phyloP scores from a whole-genome alignment of 2,113 vertebrate genomes.

The Conger conger region DNA sequence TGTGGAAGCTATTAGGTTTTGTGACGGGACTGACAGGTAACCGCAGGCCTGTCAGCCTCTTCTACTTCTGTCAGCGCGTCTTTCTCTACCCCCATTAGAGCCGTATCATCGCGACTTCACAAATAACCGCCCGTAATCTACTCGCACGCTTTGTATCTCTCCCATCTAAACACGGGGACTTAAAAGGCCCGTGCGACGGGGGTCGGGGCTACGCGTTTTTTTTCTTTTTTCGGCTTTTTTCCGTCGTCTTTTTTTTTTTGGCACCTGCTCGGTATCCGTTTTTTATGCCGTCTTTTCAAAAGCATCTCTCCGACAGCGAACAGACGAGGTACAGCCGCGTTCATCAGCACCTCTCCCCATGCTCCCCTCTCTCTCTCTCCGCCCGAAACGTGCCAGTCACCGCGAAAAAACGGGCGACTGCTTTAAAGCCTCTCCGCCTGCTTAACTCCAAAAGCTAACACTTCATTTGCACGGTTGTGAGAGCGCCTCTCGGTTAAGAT shows the following conservation, averaged over 20 bases:
- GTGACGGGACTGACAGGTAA: conserved; percentile 79
- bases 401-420: not conserved
- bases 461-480: conserved; percentile 47
- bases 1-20: conserved; percentile 76
- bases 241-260: conserved; percentile 13
- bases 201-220: conserved; percentile 30
- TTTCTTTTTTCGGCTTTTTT: not conserved
- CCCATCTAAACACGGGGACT: conserved; percentile 48
- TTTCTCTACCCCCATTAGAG: conserved; percentile 75
- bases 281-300: conserved; percentile 34
- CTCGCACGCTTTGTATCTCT: conserved; percentile 33
- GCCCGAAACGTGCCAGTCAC: not conserved
- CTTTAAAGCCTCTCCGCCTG: conserved; percentile 29
- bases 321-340: conserved; percentile 11
- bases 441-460: conserved; percentile 39
- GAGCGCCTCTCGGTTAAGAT: conserved; percentile 39
- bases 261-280: conserved; percentile 30
- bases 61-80: conserved; percentile 74
- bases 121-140: conserved; percentile 54
- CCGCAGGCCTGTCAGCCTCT: conserved; percentile 71
- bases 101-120: conserved; percentile 57
- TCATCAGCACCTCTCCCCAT: not conserved
- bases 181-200: conserved; percentile 35
- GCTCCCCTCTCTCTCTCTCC: not conserved
- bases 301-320: conserved; percentile 26